Conservation (phyloP, 92 coral and sea anemone genomes). For the Zoanthus solanderi region DNA sequence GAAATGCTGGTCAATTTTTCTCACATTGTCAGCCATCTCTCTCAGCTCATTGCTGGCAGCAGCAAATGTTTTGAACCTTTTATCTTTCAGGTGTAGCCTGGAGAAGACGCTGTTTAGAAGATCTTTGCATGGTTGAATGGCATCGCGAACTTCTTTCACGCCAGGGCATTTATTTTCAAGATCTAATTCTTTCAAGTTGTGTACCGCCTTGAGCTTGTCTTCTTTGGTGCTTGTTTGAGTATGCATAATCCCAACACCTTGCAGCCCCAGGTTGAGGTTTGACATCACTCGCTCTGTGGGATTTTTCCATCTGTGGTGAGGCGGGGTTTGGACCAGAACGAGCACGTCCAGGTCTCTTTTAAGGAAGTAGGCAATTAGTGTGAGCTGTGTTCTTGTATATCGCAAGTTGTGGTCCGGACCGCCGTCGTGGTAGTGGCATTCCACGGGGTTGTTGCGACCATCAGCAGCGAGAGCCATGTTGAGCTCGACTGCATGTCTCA, state of each 20-base stretch:
- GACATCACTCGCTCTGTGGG: slow-evolving; percentile 72
- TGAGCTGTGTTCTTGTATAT: neutral
- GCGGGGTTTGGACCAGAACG: slow-evolving; percentile 56
- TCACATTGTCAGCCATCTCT: slow-evolving; percentile 55
- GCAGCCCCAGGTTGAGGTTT: slow-evolving; percentile 67
- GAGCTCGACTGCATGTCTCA: slow-evolving; percentile 50
- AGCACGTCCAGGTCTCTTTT: slow-evolving; percentile 60
- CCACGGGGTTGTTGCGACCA: slow-evolving; percentile 51
- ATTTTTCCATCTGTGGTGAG: slow-evolving; percentile 66
- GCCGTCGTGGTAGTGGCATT: neutral
- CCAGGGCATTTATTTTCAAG: slow-evolving; percentile 51
- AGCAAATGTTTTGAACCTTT: slow-evolving; percentile 53
- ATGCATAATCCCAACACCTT: slow-evolving; percentile 47
- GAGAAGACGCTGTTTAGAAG: slow-evolving; percentile 63
- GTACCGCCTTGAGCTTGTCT: slow-evolving; percentile 49
- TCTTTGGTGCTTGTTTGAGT: slow-evolving; percentile 55
- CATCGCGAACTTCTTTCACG: slow-evolving; percentile 57
- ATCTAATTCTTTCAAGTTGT: slow-evolving; percentile 55
- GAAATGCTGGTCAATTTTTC: slow-evolving; percentile 57
- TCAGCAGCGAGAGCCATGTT: slow-evolving; percentile 27
- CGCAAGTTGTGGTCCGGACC: no score
- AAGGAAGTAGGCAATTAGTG: slow-evolving; percentile 65
- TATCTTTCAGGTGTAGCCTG: slow-evolving; percentile 63
- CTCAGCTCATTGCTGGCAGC: slow-evolving; percentile 55
- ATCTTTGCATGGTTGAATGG: slow-evolving; percentile 63